Evolutionary conservation across 2,888 invertebrate species (phyloP).

Genomic region (Hydriomena furcata): DNA sequence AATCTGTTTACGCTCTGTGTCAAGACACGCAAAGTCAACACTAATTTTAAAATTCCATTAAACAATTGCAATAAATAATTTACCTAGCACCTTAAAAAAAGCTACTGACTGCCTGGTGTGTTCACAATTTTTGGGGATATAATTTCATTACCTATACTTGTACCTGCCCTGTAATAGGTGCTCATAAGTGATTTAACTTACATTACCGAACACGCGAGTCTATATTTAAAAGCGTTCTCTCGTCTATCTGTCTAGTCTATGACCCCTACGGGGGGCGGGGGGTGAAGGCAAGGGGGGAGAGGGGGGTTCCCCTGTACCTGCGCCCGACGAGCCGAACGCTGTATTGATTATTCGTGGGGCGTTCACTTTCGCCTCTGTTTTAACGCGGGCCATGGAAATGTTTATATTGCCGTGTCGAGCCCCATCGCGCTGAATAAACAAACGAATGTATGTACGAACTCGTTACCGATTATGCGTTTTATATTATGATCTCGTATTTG

Average conservation of each 20-base stretch:
- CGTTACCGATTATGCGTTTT: slow-evolving; percentile 62
- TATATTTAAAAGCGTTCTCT: slow-evolving; percentile 37
- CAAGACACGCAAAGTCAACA: too few species aligned
- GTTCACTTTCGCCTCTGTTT: slow-evolving; percentile 82
- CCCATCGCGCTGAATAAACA: slow-evolving; percentile 60
- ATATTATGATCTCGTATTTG: slow-evolving; percentile 47
- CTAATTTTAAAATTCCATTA: too few species aligned
- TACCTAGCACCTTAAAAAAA: too few species aligned
- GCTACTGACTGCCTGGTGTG: too few species aligned
- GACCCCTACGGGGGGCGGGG: slow-evolving; percentile 47
- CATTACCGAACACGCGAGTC: slow-evolving; percentile 7
- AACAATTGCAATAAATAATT: too few species aligned
- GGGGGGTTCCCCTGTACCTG: slow-evolving; percentile 61
- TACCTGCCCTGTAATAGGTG: too few species aligned
- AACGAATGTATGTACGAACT: slow-evolving; percentile 55
- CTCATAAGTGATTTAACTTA: neutral
- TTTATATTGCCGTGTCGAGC: slow-evolving; percentile 75
- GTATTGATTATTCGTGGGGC: slow-evolving; percentile 59
- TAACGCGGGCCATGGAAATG: slow-evolving; percentile 79
- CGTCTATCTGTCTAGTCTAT: slow-evolving; percentile 56
- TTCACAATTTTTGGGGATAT: too few species aligned
- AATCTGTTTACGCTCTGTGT: too few species aligned
- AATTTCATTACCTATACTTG: too few species aligned
- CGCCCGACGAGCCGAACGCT: slow-evolving; percentile 58
- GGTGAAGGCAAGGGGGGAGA: slow-evolving; percentile 43